Base-by-base conservation (phyloP, 2,888 invertebrate genomes). In the Stramonita haemastoma region DNA sequence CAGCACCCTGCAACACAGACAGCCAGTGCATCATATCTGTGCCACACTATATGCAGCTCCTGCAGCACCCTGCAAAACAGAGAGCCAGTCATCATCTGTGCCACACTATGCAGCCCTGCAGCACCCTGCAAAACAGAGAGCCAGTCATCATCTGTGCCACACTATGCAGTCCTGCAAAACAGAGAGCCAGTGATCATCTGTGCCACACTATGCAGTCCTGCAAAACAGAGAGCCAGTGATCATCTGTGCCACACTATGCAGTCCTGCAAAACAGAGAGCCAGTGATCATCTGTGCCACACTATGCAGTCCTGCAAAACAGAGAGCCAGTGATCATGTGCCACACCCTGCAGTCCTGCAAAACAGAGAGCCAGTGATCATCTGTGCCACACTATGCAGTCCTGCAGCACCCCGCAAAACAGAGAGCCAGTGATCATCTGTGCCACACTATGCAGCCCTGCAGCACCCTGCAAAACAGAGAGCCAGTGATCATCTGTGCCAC, bases 271-370 rank as follows among this genome's bases (percentile, higher is more conserved):
- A 83, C 26, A 46, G 22, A 85, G 60, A 77, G 17, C 36, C 19
- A 66, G 84, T n/a, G 66, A 94, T 36, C 0, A 11, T 22, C 56
- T 92, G 90, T 17, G 94, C 86, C 56, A 92, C 60, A 79, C 32
- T 8, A 79, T 6, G 32, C 26, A 73, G 26, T 26, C 6, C 17
- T 26, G 17, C 6, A 79, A n/a, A 13, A 32, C 29, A 85, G 94
- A 89, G 93, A 94, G 29, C 92, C 93, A 0, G 91, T 73, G 66
- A 94, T 36, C 0, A 11, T 60, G 26, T 91, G 90, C 93, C 93
- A 94, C 36, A 94, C 91, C 57, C 95, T 89, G 90, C 94, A 95
- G 91, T 94, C 94, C 46, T n/a, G 93, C 34, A 95, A 60, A 89
- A 85, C 19, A 22, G 26, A 34, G 34, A 84, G 13, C n/a, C 11